Evolutionary conservation across 2,113 vertebrate genomes (phyloP), one percentile per base, ranked within the genome.

Genomic region (Sphyrna mokarran): DNA sequence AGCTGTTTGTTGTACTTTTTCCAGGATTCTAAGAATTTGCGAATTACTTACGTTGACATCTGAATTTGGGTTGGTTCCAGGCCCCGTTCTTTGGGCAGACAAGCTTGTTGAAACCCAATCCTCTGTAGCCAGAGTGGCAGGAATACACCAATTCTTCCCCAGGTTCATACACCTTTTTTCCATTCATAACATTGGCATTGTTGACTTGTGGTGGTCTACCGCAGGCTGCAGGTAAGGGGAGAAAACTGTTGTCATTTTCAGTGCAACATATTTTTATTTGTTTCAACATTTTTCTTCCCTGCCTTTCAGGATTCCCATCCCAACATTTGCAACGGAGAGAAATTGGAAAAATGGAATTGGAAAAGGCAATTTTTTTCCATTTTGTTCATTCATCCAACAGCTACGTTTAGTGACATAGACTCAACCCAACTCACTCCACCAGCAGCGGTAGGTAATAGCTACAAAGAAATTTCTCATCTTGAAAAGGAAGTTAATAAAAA

Each of bases 1-100:
- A 72, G 76, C 11, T 26, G 4, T 20, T 48, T 16, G 23, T 72
- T 72, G 26, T 6, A 18, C 7, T 48, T 95, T 6, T 23, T 29
- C 10, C 33, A 2, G 29, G 13, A n/a, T 90, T 61, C 23, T 6
- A 29, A 83, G 37, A 43, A 40, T 22, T 66, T 93, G 43, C 76
- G 43, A 43, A 72, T 48, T 96, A 98, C 98, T 97, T 96, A 99
- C 99, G 97, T 87, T 20, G 96, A 96, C 99, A 99, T 1, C 76
- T 96, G 23, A 99, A 89, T 0, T 96, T 97, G 37, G 97, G 98
- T 54, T 96, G 43, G 0, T 97, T 97, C 99, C 99, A 99, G 1
- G 87, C 37, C 95, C 98, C 98, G 0, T 66, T 96, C 0, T 48
- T 93, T 0, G 95, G 97, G 96, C 99, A 99, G 8, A 94, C 96